These are phyloP conservation scores for Cryptus armator DNA, from an alignment of 2,888 invertebrate species.

Conservation along the genomic window DNA sequence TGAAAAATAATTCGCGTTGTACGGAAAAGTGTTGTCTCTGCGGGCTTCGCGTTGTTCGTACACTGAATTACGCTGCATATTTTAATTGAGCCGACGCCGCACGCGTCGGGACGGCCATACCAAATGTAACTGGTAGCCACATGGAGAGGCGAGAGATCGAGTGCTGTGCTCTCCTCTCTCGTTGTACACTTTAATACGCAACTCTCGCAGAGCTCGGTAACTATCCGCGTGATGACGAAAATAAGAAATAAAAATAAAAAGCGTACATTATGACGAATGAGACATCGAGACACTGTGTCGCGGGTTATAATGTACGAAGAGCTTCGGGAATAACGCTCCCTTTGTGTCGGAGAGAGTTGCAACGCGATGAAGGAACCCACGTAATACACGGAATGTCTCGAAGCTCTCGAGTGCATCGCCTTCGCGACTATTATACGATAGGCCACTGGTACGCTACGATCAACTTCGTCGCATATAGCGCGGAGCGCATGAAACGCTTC, in stretches of 20 bases:
- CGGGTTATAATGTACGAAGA: constrained; percentile 58
- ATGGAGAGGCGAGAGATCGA: constrained; percentile 72
- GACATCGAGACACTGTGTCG: constrained; percentile 67
- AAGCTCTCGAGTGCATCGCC: constrained; percentile 60
- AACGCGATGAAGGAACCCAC: constrained; percentile 58
- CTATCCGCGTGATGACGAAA: constrained; percentile 43
- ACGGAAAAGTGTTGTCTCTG: constrained; percentile 47
- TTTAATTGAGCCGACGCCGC: constrained; percentile 77
- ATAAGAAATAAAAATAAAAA: constrained; percentile 2
- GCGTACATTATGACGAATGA: constrained; percentile 39
- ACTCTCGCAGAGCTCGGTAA: constrained; percentile 40
- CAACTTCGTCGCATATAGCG: neutral
- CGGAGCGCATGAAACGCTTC: constrained; percentile 20
- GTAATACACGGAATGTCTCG: constrained; percentile 57
- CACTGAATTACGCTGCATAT: constrained; percentile 71
- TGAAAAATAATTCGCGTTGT: constrained; percentile 45
- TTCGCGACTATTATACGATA: constrained; percentile 10
- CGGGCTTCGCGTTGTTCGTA: constrained; percentile 56
- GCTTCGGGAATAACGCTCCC: constrained; percentile 80
- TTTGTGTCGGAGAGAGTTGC: constrained; percentile 75
- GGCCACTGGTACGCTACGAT: neutral
- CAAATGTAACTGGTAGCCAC: constrained; percentile 80
- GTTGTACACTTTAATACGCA: constrained; percentile 21
- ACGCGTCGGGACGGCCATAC: constrained; percentile 74
- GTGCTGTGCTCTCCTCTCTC: constrained; percentile 48